Evolutionary conservation across 2,888 invertebrate species (phyloP).

Genomic region (Volucella inanis): DNA sequence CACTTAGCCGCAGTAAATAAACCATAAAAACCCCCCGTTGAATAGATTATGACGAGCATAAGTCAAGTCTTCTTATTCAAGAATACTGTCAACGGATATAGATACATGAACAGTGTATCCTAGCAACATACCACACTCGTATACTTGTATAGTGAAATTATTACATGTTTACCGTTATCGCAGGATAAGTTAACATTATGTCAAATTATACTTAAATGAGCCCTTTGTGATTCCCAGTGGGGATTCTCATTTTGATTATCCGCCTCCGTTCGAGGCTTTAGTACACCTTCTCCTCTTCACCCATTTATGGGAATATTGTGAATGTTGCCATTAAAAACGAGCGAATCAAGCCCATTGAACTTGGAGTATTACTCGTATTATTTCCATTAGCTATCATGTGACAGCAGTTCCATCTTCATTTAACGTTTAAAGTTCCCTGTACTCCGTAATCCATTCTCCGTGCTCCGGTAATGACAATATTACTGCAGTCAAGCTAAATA

Average conservation of each 20-base stretch:
- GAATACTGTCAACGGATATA: no score
- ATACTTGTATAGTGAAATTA: no score
- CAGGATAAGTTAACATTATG: neutral
- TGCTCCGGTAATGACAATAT: slow-evolving; percentile 15
- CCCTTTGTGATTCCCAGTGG: slow-evolving; percentile 50
- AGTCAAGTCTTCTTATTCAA: no score
- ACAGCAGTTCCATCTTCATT: slow-evolving; percentile 54
- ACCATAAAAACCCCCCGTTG: slow-evolving; percentile 23
- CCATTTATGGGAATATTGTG: slow-evolving; percentile 33
- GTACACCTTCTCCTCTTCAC: neutral
- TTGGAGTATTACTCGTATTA: slow-evolving; percentile 24
- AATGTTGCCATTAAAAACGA: slow-evolving; percentile 36
- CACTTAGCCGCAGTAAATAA: slow-evolving; percentile 39
- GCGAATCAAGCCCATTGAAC: slow-evolving; percentile 31
- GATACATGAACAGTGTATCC: no score
- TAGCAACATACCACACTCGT: no score
- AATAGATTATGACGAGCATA: slow-evolving; percentile 17
- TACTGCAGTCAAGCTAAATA: slow-evolving; percentile 18
- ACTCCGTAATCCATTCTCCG: no score
- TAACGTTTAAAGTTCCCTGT: slow-evolving; percentile 13
- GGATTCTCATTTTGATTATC: slow-evolving; percentile 55
- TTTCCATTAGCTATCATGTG: slow-evolving; percentile 55
- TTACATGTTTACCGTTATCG: no score
- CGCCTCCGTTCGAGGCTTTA: neutral
- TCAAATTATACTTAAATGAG: slow-evolving; percentile 39